Base-by-base conservation (phyloP, 2,797 vertebrate genomes). In the Mico argentatus region DNA sequence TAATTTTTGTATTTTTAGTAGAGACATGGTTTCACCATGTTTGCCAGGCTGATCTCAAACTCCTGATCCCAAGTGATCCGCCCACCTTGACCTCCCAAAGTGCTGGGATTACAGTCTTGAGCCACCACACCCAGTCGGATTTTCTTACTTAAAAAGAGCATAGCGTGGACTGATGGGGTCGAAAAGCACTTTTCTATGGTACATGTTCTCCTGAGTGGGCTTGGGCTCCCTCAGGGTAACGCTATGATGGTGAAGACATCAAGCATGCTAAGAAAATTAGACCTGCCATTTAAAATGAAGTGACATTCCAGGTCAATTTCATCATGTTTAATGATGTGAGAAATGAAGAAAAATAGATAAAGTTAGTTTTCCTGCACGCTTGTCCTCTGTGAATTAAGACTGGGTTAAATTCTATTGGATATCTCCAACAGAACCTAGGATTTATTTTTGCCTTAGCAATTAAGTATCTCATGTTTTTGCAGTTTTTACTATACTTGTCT, bases 281-380 rank as follows among this genome's bases (percentile, higher is more conserved):
- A 76, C 20, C 55, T 8, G 26, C 91, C 75, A 84, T 93, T 95
- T 95, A 81, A 88, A 96, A 59, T 61, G 20, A 13, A 90, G 24
- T 12, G 39, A 12, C n/a, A 87, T 90, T 96, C 55, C 84, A 88
- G 81, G 24, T 91, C 76, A 91, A 73, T 92, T 95, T 94, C 70
- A 55, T 81, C 64, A 44, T 77, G 70, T 80, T 94, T 94, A 96
- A 94, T 90, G 94, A 81, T 75, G 88, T 96, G 77, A 92, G 73
- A 92, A 96, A 96, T 93, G 80, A 93, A 90, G 30, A 41, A 90
- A 91, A 96, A 59, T 70, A 44, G 57, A 83, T 11, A 24, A 50
- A 92, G 75, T 76, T 30, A 55, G 41, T 59, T 90, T 4, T 6
- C 57, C 10, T 73, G 10, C 22, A 67, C 26, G 27, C 24, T 17